These are phyloP conservation scores for Harpagifer antarcticus DNA, from an alignment of 2,797 vertebrate genomes.

Conservation along the genomic window DNA sequence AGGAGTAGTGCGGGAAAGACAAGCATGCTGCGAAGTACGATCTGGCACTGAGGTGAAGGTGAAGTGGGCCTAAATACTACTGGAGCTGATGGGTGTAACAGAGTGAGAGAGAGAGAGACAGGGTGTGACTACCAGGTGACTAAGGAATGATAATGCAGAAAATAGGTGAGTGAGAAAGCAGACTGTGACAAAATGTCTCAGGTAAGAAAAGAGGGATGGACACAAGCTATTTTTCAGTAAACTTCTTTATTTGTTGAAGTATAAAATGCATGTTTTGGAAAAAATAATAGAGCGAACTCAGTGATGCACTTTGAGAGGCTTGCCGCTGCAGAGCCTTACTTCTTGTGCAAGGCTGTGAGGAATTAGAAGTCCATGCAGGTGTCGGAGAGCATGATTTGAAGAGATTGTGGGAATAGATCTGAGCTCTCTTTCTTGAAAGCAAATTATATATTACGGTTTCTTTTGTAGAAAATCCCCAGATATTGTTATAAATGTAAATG, in stretches of 20 bases:
- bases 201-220: not conserved
- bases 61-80: no score
- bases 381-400: slow-evolving; percentile 34
- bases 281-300: slow-evolving; percentile 17
- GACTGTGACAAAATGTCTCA: no score
- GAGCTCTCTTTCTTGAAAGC: slow-evolving; percentile 25
- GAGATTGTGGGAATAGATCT: slow-evolving; percentile 37
- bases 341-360: slow-evolving; percentile 18
- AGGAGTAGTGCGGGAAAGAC: no score
- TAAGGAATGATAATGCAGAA: no score
- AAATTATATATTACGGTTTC: slow-evolving; percentile 31
- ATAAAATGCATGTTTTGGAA: slow-evolving; percentile 8
- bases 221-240: slow-evolving; percentile 8
- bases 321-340: slow-evolving; percentile 35
- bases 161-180: no score
- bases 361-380: slow-evolving; percentile 50
- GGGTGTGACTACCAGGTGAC: no score
- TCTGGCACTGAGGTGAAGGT: no score
- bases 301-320: slow-evolving; percentile 33
- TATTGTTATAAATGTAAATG: slow-evolving; percentile 49
- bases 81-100: no score
- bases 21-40: no score
- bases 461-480: slow-evolving; percentile 7
- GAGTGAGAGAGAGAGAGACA: no score
- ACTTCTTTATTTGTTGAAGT: slow-evolving; percentile 24